A percentile compares a stretch with the other conserved stretches of the same genome.
Evolutionary conservation across 1,140 invertebrate species (phyloP).

Genomic region (Ips typographus): DNA sequence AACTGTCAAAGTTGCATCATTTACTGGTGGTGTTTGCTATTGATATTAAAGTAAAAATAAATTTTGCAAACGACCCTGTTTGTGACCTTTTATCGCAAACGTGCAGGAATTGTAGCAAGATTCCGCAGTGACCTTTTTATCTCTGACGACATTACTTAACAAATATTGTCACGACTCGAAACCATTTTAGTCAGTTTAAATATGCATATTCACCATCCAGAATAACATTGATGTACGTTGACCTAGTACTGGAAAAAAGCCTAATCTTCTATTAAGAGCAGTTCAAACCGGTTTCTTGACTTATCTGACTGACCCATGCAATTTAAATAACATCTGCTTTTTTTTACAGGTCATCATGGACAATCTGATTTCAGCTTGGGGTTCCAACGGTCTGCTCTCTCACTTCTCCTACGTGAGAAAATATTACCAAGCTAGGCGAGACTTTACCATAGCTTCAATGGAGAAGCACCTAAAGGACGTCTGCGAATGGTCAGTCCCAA

Average conservation of each 20-base stretch:
- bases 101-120: too few relatives aligned
- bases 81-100: not conserved
- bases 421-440: conserved; percentile 68
- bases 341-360: conserved; percentile 62
- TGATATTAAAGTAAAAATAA: too few relatives aligned
- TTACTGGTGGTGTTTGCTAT: not conserved
- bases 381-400: conserved; percentile 60
- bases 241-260: conserved; percentile 21
- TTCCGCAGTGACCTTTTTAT: not conserved
- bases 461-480: conserved; percentile 65
- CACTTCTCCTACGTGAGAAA: conserved; percentile 62
- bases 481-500: conserved; percentile 66
- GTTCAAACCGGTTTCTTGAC: conserved; percentile 3
- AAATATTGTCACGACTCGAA: not conserved
- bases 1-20: not conserved
- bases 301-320: not conserved
- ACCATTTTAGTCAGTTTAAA: not conserved
- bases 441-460: conserved; percentile 61
- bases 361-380: conserved; percentile 64
- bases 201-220: not conserved
- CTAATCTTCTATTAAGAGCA: conserved; percentile 16
- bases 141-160: not conserved
- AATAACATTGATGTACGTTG: conserved; percentile 14
- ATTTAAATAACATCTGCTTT: conserved; percentile 11
- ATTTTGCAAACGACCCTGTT: not conserved